A percentile compares a stretch with the other conserved stretches of the same genome.
Evolutionary conservation across 1,140 invertebrate species (phyloP).

Genomic region (Maniola jurtina): DNA sequence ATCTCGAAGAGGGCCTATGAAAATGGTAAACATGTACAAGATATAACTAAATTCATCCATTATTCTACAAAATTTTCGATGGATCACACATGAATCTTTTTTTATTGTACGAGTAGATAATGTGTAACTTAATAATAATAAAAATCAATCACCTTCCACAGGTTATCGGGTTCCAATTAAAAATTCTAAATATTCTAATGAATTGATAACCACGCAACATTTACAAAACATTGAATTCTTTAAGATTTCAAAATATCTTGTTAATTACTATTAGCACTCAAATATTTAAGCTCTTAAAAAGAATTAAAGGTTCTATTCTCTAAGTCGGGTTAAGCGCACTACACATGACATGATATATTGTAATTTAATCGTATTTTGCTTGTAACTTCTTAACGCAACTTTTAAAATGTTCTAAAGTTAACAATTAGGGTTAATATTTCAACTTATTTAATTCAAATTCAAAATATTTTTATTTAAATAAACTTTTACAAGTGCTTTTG

Average conservation of each 20-base stretch:
- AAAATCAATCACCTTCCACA: neutral
- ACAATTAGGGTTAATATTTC: neutral
- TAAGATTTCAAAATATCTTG: slow-evolving; percentile 5
- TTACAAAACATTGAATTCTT: neutral
- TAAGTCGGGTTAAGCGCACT: neutral
- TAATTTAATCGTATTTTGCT: neutral
- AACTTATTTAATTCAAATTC: no score
- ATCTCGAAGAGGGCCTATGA: no score
- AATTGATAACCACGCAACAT: neutral
- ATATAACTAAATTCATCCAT: neutral
- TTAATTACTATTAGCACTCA: slow-evolving; percentile 12
- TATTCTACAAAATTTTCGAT: neutral
- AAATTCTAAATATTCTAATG: neutral
- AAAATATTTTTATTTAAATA: no score
- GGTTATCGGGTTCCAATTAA: neutral
- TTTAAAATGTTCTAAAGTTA: neutral
- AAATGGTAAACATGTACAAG: no score
- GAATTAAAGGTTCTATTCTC: neutral
- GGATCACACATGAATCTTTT: neutral
- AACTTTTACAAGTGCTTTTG: no score
- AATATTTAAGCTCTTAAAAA: slow-evolving; percentile 5
- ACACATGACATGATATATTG: neutral
- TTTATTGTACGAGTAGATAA: neutral
- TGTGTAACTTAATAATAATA: neutral
- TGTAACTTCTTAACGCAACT: neutral